phyloP scores from a whole-genome alignment of 2,888 invertebrate genomes.

The Melinaea marsaeus region DNA sequence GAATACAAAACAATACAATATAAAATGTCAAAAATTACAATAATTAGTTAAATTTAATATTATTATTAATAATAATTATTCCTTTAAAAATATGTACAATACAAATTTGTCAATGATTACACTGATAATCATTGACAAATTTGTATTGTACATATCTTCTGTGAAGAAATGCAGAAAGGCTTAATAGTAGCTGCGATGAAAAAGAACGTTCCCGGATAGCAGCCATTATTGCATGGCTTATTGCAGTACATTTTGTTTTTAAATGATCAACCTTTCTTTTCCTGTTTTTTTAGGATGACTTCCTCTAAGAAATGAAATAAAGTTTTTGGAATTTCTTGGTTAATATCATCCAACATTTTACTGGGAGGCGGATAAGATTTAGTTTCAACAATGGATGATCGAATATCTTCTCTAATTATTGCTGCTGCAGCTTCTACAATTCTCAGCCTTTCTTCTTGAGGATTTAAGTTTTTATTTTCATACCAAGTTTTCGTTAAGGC shows the following conservation, averaged over 20 bases:
- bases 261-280: slow-evolving; percentile 36
- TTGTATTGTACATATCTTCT: too few species aligned
- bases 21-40: too few species aligned
- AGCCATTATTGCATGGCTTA: slow-evolving; percentile 46
- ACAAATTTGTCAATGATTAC: too few species aligned
- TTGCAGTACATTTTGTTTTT: slow-evolving; percentile 45
- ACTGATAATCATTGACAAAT: too few species aligned
- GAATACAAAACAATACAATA: too few species aligned
- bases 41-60: too few species aligned
- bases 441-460: slow-evolving; percentile 41
- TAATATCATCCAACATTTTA: slow-evolving; percentile 41
- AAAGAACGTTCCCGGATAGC: slow-evolving; percentile 33
- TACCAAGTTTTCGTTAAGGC: slow-evolving; percentile 48
- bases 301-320: slow-evolving; percentile 44
- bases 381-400: slow-evolving; percentile 43
- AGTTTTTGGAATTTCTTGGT: slow-evolving; percentile 39
- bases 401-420: slow-evolving; percentile 50
- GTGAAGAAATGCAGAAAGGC: slow-evolving; percentile 43
- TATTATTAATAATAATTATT: too few species aligned
- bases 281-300: slow-evolving; percentile 41
- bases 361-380: slow-evolving; percentile 45
- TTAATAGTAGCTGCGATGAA: slow-evolving; percentile 39
- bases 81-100: too few species aligned
- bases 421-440: slow-evolving; percentile 51
- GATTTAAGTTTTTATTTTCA: slow-evolving; percentile 42